Conservation (phyloP, 2,888 invertebrate genomes). For the Digitonthophagus gazella region DNA sequence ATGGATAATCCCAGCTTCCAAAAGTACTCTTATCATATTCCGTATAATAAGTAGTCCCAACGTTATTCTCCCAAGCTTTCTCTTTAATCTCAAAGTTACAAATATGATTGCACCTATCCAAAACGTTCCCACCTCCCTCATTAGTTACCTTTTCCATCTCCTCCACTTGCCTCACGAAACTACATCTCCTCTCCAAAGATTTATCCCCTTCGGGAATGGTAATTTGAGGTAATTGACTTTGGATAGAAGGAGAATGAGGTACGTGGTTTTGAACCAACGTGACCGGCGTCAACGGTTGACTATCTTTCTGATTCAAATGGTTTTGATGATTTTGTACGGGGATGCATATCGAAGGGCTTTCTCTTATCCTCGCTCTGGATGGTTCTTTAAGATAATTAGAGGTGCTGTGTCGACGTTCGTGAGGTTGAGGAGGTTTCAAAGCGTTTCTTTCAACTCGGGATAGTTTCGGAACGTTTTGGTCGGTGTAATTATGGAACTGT, state of each 20-base stretch:
- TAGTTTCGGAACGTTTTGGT: slow-evolving; percentile 56
- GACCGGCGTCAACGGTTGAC: slow-evolving; percentile 49
- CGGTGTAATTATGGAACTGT: slow-evolving; percentile 58
- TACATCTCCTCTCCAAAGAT: slow-evolving; percentile 50
- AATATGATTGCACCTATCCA: slow-evolving; percentile 50
- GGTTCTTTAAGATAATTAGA: slow-evolving; percentile 44
- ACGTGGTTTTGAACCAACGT: slow-evolving; percentile 41
- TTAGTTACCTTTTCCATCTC: slow-evolving; percentile 47
- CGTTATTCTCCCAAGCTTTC: slow-evolving; percentile 43
- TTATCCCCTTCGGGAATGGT: slow-evolving; percentile 50
- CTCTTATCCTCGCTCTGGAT: slow-evolving; percentile 44
- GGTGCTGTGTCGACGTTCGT: slow-evolving; percentile 48
- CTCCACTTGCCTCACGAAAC: slow-evolving; percentile 55
- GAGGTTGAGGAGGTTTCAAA: slow-evolving; percentile 44
- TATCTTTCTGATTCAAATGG: slow-evolving; percentile 55
- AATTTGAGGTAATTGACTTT: slow-evolving; percentile 57
- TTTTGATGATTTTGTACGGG: slow-evolving; percentile 39
- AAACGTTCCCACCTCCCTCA: slow-evolving; percentile 41
- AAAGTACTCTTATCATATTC: slow-evolving; percentile 47
- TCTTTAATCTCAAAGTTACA: slow-evolving; percentile 51
- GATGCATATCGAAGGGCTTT: slow-evolving; percentile 54
- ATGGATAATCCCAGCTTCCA: slow-evolving; percentile 52
- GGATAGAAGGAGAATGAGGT: slow-evolving; percentile 45
- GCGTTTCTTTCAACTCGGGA: slow-evolving; percentile 53
- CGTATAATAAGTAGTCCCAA: slow-evolving; percentile 40